These are phyloP conservation scores for Drosophila sp. DNA, from an alignment of 1,140 invertebrate genomes.

Conservation along the genomic window DNA sequence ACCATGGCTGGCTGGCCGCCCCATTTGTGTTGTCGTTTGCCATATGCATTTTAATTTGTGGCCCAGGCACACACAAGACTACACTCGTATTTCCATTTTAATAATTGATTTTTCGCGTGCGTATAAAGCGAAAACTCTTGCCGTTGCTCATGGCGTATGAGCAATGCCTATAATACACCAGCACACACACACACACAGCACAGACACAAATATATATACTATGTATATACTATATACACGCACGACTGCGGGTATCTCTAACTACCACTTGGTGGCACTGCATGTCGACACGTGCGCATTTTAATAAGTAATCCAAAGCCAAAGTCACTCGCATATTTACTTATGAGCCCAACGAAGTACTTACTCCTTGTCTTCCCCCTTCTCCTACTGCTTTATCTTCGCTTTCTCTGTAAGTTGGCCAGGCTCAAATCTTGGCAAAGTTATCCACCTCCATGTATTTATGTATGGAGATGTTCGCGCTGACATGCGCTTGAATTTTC, in stretches of 20 bases:
- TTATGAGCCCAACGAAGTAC: constrained; percentile 21
- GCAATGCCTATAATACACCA: constrained; percentile 41
- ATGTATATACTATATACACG: constrained; percentile 55
- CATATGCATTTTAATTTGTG: constrained; percentile 64
- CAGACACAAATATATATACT: constrained; percentile 6
- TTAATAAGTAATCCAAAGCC: constrained; percentile 63
- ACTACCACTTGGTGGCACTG: constrained; percentile 72
- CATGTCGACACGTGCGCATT: constrained; percentile 76
- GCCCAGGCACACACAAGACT: constrained; percentile 20
- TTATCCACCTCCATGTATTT: constrained; percentile 3
- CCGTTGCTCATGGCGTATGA: constrained; percentile 56
- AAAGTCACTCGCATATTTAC: constrained; percentile 44
- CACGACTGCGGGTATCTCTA: constrained; percentile 59
- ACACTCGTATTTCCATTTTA: constrained; percentile 71
- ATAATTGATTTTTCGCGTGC: constrained; percentile 82
- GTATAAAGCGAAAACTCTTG: constrained; percentile 48
- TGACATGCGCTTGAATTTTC: constrained; percentile 19
- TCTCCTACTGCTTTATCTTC: not conserved
- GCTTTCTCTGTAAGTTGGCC: not conserved
- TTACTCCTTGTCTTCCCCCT: not conserved
- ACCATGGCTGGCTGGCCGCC: constrained; percentile 11
- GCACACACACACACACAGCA: not conserved
- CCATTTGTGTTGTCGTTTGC: constrained; percentile 51
- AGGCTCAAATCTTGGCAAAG: constrained; percentile 58
- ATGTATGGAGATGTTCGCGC: constrained; percentile 11